Conservation (phyloP, 92 coral and sea anemone genomes). For the Siderastrea siderea region DNA sequence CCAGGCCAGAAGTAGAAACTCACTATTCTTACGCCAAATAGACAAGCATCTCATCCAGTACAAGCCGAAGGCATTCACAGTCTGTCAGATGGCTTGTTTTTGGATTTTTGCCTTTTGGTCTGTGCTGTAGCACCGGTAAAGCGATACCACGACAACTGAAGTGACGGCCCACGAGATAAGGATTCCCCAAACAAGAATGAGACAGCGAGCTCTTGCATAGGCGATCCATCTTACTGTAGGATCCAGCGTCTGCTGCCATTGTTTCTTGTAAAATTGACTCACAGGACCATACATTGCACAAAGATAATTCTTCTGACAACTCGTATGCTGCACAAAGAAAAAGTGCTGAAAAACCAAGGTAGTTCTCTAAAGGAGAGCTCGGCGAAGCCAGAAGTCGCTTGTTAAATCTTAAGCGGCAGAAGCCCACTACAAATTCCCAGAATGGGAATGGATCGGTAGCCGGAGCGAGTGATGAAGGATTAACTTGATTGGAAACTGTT, state of each 20-base stretch:
- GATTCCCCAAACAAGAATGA: neutral
- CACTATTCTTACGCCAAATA: too few relatives aligned
- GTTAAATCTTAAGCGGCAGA: neutral
- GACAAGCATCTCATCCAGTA: too few relatives aligned
- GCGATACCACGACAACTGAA: neutral
- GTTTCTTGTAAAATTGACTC: too few relatives aligned
- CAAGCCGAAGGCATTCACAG: neutral
- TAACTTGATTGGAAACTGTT: too few relatives aligned
- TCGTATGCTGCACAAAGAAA: constrained; percentile 2
- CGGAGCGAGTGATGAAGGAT: too few relatives aligned
- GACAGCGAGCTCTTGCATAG: neutral
- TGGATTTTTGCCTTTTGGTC: neutral
- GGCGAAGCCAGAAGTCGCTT: constrained; percentile 18
- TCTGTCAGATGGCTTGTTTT: too few relatives aligned
- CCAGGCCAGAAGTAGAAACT: too few relatives aligned
- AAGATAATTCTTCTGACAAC: neutral
- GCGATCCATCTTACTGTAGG: too few relatives aligned
- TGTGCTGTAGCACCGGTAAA: neutral
- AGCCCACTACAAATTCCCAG: constrained; percentile 24
- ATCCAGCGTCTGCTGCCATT: too few relatives aligned
- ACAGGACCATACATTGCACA: too few relatives aligned
- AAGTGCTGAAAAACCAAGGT: constrained; percentile 7
- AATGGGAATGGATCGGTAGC: neutral
- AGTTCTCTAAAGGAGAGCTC: constrained; percentile 3
- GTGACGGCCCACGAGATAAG: neutral